Evolutionary conservation across 2,888 invertebrate genomes (phyloP), one percentile per base, ranked within the genome.

Genomic region (Piscicola geometra): DNA sequence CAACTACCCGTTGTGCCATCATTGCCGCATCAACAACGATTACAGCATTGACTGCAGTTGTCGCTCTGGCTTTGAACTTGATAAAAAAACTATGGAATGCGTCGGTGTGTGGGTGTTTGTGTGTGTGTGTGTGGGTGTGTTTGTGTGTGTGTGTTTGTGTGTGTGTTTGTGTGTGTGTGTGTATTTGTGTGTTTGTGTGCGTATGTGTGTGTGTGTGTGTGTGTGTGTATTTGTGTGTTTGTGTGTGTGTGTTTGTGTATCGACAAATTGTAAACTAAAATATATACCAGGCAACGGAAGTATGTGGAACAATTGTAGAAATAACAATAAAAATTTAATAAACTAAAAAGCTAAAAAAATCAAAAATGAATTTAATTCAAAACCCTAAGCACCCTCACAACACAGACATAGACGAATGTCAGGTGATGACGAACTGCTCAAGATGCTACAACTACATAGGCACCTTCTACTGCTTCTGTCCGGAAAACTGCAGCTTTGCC

Each of bases 361-460:
- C n/a, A n/a, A n/a, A n/a, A n/a, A n/a, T n/a, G n/a, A n/a, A n/a
- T n/a, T n/a, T n/a, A n/a, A n/a, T n/a, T n/a, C n/a, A n/a, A n/a
- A n/a, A n/a, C n/a, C n/a, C n/a, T n/a, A 15, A 41, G 41, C 41
- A 41, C 15, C 9, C 5, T 15, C 9, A 41, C 41, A 3, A 9
- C 5, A 21, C 60, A 56, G 60, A 56, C n/a, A 56, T 56, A 56
- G n/a, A 56, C 60, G 60, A 56, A 56, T 56, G 60, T 21, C 3
- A 56, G 3, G n/a, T 56, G 9, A 25, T 56, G 5, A 15, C 21
- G 60, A 25, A 56, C n/a, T 56, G 60, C n/a, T 56, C 21, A 18
- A 15, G 3, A 5, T 56, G 60, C n/a, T 5, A 15, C 21, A 56
- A 56, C 25, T 56, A 25, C n/a, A 3, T 21, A 18, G 60, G 60